Base-by-base conservation (phyloP, 2,113 vertebrate species). In the Gobius niger region DNA sequence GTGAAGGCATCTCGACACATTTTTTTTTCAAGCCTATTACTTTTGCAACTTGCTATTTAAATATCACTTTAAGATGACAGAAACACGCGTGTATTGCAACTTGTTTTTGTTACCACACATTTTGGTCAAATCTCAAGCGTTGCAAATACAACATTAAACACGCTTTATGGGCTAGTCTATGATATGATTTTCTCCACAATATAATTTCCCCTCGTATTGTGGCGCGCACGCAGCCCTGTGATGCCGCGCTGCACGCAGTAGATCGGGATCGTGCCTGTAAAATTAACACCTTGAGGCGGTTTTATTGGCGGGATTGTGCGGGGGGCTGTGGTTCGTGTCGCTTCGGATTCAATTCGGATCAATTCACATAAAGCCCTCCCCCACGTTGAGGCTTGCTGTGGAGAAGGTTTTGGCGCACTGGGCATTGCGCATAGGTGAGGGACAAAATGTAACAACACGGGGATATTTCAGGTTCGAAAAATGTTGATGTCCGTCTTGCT, bases 341-440 rank as follows among this genome's bases (percentile, higher is more conserved):
- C 68, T 65, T 73, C 56, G 56, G 76, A 77, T 74, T 62, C 41
- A 24, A 1, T 70, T 68, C 54, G 11, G 40, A 71, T 75, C 71
- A 84, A 81, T 84, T 77, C 46, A 54, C 52, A 24, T 16, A 4
- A 18, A 3, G 1, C 51, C 16, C 18, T 6, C 18, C 10, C 16
- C 9, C 9, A 0, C 9, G 4, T 0, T 12, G 52, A 24, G 18
- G 24, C 16, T 13, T n/a, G 1, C 7, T 51, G n/a, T 16, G 15
- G 24, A 6, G 13, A 9, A 24, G 16, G 9, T 53, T 53, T 16
- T 18, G 52, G 52, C 16, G 52, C 57, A 54, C 62, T 68, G 24
- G 24, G 72, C 71, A 61, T n/a, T 14, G 9, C 53, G 42, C 54
- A 62, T 70, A 84, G 75, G 83, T 78, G 71, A 68, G 51, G 44